phyloP scores from a whole-genome alignment of 2,797 vertebrate species.

The Sarcoramphus papa region DNA sequence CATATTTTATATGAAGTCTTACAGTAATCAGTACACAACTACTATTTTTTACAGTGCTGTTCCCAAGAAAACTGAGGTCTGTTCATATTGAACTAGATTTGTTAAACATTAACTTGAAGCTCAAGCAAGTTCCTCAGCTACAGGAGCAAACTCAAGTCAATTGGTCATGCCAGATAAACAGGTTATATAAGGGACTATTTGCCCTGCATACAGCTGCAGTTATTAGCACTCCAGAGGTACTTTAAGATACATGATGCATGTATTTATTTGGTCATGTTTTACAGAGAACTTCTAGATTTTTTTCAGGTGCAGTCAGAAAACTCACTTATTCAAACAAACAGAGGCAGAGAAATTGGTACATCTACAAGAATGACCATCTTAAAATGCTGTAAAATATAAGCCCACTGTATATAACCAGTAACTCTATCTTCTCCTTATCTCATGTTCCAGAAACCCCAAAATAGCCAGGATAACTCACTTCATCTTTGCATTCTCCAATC shows the following conservation, averaged over 20 bases:
- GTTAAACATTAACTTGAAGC: not conserved
- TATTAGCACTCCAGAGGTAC: not conserved
- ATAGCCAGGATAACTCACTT: not conserved
- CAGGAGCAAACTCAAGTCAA: not conserved
- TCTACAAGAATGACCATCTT: not conserved
- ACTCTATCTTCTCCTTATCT: not conserved
- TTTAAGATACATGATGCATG: accelerated
- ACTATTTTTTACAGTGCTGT: not conserved
- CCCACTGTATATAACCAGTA: not conserved
- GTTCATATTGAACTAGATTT: not conserved
- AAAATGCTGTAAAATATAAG: not conserved
- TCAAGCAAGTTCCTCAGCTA: not conserved
- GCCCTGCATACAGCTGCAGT: not conserved
- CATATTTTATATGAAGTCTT: not conserved
- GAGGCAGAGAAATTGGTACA: not conserved
- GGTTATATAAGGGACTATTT: not conserved
- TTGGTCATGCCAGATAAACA: not conserved
- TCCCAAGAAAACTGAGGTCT: not conserved
- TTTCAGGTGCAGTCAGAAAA: not conserved
- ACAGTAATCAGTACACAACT: not conserved
- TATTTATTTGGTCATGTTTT: not conserved
- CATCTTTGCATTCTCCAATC: not conserved
- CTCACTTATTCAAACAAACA: not conserved
- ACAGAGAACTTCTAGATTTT: not conserved
- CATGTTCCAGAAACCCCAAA: not conserved